Evolutionary conservation across 2,113 vertebrate genomes (phyloP).

Genomic region (Zosterops lateralis): DNA sequence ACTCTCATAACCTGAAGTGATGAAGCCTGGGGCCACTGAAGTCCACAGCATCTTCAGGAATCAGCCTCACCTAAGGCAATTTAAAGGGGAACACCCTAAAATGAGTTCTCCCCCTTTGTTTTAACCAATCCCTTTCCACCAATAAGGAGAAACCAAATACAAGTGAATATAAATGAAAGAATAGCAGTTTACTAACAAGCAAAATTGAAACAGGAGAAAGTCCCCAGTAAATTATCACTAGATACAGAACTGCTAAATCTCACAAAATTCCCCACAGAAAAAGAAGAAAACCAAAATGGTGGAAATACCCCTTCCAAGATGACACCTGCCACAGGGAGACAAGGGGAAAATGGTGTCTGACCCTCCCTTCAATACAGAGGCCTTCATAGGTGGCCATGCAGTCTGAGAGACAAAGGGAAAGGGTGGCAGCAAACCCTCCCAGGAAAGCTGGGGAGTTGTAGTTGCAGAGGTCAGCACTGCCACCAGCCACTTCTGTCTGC

Average conservation of each 20-base stretch:
- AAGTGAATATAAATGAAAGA: background rate
- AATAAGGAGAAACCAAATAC: background rate
- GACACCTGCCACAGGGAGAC: background rate
- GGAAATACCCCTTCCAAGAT: background rate
- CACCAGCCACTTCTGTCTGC: rapidly evolving
- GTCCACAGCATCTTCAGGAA: background rate
- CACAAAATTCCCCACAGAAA: background rate
- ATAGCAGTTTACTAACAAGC: background rate
- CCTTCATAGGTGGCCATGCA: background rate
- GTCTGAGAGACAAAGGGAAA: background rate
- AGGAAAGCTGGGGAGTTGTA: background rate
- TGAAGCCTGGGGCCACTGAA: background rate
- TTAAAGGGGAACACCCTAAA: background rate
- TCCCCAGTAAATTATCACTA: background rate
- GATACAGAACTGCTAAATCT: background rate
- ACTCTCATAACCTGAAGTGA: background rate
- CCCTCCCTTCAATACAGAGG: rapidly evolving
- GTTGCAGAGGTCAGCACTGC: too few relatives aligned
- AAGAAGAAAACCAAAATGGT: background rate
- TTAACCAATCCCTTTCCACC: background rate
- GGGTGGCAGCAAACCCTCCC: background rate
- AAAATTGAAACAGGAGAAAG: background rate
- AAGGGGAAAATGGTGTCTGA: background rate
- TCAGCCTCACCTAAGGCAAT: background rate
- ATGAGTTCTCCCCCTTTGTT: background rate